These are phyloP conservation scores for Crioceris asparagi DNA, from an alignment of 2,888 invertebrate genomes.

Conservation along the genomic window DNA sequence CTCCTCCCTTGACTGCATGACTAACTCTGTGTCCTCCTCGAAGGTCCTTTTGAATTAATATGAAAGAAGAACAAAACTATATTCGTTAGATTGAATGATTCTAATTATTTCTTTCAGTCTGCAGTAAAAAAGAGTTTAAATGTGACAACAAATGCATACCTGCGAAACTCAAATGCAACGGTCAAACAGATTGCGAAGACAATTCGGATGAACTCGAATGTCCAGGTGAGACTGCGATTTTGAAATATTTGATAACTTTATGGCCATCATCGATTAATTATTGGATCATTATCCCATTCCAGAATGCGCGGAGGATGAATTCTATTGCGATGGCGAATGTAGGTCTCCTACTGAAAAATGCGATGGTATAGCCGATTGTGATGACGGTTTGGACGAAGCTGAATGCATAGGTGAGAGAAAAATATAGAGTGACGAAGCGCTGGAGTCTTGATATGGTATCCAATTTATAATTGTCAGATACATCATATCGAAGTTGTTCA, in stretches of 20 bases:
- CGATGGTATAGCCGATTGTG: neutral
- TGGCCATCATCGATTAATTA: too few species aligned
- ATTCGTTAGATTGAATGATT: too few species aligned
- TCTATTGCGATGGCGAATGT: neutral
- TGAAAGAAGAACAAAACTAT: too few species aligned
- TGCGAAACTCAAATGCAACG: conserved; percentile 44
- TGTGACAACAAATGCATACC: conserved; percentile 41
- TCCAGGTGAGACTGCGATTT: conserved; percentile 29
- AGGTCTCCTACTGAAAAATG: neutral
- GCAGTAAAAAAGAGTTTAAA: conserved; percentile 9
- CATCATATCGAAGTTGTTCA: too few species aligned
- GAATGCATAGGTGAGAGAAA: neutral
- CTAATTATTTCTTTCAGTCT: conserved; percentile 19
- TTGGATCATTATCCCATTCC: conserved; percentile 10
- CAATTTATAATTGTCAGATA: too few species aligned
- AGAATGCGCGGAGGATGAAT: conserved; percentile 18
- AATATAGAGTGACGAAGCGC: too few species aligned
- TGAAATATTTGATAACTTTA: too few species aligned
- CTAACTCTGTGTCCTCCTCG: too few species aligned
- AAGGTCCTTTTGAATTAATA: too few species aligned
- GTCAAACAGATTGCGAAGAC: conserved; percentile 48
- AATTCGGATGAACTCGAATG: conserved; percentile 55
- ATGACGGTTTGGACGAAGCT: neutral
- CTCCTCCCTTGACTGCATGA: too few species aligned
- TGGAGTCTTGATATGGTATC: too few species aligned